These are phyloP conservation scores for Zygogramma bicolorata DNA, from an alignment of 2,888 invertebrate species.

Conservation along the genomic window DNA sequence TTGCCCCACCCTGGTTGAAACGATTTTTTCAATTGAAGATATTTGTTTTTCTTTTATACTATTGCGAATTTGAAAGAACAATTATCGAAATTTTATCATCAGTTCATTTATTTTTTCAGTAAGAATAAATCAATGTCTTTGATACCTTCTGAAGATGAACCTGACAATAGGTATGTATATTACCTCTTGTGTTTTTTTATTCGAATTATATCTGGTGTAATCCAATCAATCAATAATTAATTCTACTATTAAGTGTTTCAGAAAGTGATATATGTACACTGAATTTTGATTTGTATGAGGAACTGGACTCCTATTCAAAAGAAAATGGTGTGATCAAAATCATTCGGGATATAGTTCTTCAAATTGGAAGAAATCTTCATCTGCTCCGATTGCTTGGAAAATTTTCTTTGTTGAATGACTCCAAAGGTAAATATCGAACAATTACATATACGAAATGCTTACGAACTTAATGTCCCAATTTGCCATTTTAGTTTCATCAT, in stretches of 20 bases:
- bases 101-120: slow-evolving; percentile 24
- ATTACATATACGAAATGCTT: not conserved
- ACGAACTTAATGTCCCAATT: no score
- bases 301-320: slow-evolving; percentile 48
- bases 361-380: slow-evolving; percentile 63
- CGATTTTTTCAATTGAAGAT: not conserved
- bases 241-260: slow-evolving; percentile 23
- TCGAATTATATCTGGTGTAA: no score
- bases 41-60: not conserved
- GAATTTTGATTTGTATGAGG: slow-evolving; percentile 46
- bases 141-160: not conserved
- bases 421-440: slow-evolving; percentile 42
- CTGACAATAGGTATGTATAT: slow-evolving; percentile 3
- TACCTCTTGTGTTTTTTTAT: not conserved
- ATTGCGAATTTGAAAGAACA: no score
- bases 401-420: slow-evolving; percentile 53
- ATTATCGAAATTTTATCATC: not conserved
- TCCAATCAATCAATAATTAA: not conserved
- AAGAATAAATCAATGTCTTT: slow-evolving; percentile 26
- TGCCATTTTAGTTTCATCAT: no score
- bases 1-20: not conserved
- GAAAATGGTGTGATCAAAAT: slow-evolving; percentile 57
- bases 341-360: slow-evolving; percentile 57
- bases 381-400: slow-evolving; percentile 59
- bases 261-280: slow-evolving; percentile 37